These are phyloP conservation scores for Lontra canadensis DNA, from an alignment of 2,113 vertebrate genomes.

Conservation along the genomic window DNA sequence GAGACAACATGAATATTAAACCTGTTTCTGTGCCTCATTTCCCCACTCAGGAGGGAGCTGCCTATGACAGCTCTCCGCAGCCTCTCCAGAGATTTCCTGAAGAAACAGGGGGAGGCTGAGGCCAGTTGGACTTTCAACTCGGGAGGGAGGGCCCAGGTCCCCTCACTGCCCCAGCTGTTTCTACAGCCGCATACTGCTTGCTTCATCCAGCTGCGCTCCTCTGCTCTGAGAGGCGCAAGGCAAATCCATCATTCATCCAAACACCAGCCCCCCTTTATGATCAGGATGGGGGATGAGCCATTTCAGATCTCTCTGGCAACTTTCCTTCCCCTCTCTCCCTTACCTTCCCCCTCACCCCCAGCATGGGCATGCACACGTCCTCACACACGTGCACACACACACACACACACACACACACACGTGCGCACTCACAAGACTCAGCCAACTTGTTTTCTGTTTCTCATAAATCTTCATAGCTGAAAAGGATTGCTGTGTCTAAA, in stretches of 20 bases:
- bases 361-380: background rate
- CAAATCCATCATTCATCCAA: background rate
- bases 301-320: background rate
- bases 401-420: background rate
- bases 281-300: background rate
- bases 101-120: background rate
- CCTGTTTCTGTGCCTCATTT: conserved; percentile 71
- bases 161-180: background rate
- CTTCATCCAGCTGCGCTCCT: background rate
- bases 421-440: background rate
- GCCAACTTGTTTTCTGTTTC: background rate
- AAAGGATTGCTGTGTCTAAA: background rate
- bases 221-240: background rate
- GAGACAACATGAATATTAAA: conserved; percentile 71
- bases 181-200: background rate
- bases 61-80: background rate
- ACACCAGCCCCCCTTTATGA: background rate
- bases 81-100: background rate
- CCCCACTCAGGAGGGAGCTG: conserved; percentile 28
- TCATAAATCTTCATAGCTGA: background rate
- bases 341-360: background rate
- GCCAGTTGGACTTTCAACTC: background rate
- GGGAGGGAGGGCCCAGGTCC: accelerated
- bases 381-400: too few species aligned
- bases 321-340: background rate